These are phyloP conservation scores for Lochmaea capreae DNA, from an alignment of 2,888 invertebrate genomes.

Conservation along the genomic window DNA sequence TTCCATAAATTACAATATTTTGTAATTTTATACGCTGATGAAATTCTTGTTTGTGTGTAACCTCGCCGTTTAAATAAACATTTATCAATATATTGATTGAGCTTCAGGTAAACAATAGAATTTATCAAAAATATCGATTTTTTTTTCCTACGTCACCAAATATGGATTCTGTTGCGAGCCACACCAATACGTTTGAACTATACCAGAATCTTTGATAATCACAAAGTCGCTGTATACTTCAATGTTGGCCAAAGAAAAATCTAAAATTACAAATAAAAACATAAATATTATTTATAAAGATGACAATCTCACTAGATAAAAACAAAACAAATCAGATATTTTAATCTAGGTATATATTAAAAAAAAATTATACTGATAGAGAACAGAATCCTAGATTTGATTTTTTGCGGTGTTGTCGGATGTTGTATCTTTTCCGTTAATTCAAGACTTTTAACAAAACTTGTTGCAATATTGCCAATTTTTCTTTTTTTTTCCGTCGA, in stretches of 20 bases:
- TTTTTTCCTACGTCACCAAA: not conserved
- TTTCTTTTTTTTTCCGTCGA: too few species aligned
- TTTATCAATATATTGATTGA: not conserved
- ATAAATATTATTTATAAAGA: not conserved
- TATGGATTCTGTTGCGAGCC: not conserved
- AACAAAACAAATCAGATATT: too few species aligned
- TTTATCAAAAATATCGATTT: not conserved
- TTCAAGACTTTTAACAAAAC: too few species aligned
- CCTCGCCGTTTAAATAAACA: not conserved
- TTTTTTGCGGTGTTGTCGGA: too few species aligned
- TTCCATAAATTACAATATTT: too few species aligned
- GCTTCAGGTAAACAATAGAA: not conserved
- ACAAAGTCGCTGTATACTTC: conserved; percentile 45
- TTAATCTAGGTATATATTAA: too few species aligned
- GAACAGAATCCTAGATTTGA: too few species aligned
- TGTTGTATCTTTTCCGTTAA: too few species aligned
- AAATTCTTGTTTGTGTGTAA: not conserved
- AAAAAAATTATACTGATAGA: too few species aligned
- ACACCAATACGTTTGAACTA: conserved; percentile 36
- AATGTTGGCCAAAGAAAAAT: conserved; percentile 44
- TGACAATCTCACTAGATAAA: too few species aligned
- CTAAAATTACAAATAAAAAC: conserved; percentile 32
- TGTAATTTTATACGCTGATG: too few species aligned
- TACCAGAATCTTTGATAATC: conserved; percentile 44
- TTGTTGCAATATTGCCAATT: too few species aligned